Percentiles rank a stretch among this genome's conserved stretches.
Evolutionary conservation across 2,888 invertebrate species (phyloP).

Genomic region (Polymixis flavicincta): DNA sequence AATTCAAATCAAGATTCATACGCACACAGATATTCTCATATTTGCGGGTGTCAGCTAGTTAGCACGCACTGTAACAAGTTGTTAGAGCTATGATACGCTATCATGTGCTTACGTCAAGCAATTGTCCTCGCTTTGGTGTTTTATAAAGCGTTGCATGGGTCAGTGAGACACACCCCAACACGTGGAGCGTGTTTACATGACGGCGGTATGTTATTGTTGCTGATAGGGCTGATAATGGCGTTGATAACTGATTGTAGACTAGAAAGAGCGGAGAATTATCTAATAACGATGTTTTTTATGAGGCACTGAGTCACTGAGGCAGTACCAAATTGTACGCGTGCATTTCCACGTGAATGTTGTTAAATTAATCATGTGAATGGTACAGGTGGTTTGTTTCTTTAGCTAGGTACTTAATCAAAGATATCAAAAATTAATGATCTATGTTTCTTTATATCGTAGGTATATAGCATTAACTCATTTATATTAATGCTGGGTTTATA

Average conservation of each 20-base stretch:
- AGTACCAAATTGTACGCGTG: background rate
- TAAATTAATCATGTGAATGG: background rate
- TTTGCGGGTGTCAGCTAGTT: background rate
- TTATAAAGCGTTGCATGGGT: constrained; percentile 65
- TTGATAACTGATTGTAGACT: constrained; percentile 31
- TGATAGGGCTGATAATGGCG: constrained; percentile 29
- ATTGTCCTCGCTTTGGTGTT: constrained; percentile 61
- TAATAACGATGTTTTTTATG: background rate
- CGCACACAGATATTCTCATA: background rate
- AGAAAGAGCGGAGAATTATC: background rate
- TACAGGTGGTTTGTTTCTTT: background rate
- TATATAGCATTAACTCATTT: no score
- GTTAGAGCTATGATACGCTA: constrained; percentile 13
- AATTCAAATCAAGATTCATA: no score
- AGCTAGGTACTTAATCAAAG: no score
- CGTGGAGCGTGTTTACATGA: constrained; percentile 64
- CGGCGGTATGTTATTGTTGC: constrained; percentile 25
- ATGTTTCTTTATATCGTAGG: no score
- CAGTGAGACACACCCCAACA: constrained; percentile 73
- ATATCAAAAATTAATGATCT: no score
- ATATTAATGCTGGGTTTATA: no score
- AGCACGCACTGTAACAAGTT: constrained; percentile 9
- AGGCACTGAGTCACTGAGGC: background rate
- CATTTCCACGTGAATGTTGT: constrained; percentile 3
- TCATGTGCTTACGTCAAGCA: constrained; percentile 63